Evolutionary conservation across 2,797 vertebrate species (phyloP), one percentile per base, ranked within the genome.

Genomic region (Gouania willdenowi): DNA sequence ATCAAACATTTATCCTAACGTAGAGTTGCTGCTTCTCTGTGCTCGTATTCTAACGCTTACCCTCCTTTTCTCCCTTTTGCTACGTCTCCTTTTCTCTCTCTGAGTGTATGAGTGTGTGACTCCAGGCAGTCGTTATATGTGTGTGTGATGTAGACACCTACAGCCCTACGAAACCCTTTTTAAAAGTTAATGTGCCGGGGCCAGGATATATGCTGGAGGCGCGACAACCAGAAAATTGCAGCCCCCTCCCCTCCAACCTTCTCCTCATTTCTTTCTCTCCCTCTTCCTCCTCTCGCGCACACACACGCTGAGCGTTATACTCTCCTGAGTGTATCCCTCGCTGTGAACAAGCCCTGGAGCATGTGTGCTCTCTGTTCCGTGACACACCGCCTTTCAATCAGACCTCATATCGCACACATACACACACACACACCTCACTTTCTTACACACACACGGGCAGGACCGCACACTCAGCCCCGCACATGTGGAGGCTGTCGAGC

Each of bases 331-430:
- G 92, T 94, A 93, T 92, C 67, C 88, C 89, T 94, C 87, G 85
- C 91, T 91, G 91, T 79, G 91, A 94, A 94, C 90, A 87, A 92
- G 92, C 93, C 93, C 93, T 67, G 86, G 87, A 94, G 93, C 93
- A 90, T 94, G 94, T 93, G 86, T 83, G 94, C 93, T 92, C 93
- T 92, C 94, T 93, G 84, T 88, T 92, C 91, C 90, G 90, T 93
- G 93, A 96, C 94, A 95, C 94, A 91, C 94, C 89, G 93, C 93
- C 94, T 97, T 96, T 97, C 94, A 98, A 95, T 97, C 94, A 95
- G 94, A 80, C 78, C 74, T 72, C 75, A 71, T 76, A 81, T 77
- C 56, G 27, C 71, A 75, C 66, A 69, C 67, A 53, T 62, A 41
- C 52, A 31, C 71, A 13, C 43, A 17, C 57, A 18, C 33, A 13